Conservation (phyloP, 2,113 vertebrate genomes). For the Raphicerus campestris region DNA sequence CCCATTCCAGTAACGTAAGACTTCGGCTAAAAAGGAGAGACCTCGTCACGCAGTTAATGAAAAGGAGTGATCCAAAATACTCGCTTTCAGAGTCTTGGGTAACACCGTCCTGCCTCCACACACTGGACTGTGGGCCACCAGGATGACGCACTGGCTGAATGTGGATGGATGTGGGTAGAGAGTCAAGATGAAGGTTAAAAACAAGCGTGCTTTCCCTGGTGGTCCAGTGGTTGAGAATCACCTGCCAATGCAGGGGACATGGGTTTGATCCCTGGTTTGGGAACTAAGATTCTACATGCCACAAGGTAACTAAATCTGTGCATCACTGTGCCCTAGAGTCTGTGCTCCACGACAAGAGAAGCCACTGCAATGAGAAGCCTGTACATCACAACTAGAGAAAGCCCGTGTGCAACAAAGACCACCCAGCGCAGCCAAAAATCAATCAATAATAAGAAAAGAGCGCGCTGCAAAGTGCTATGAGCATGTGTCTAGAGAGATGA, state of each 20-base stretch:
- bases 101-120: accelerated
- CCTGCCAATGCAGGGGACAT: neutral
- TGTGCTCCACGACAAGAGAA: neutral
- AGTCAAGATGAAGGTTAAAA: neutral
- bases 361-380: neutral
- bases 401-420: neutral
- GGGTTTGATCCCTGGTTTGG: neutral
- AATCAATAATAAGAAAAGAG: neutral
- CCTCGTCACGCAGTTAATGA: accelerated
- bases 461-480: neutral
- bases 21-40: neutral
- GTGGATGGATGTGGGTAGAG: accelerated
- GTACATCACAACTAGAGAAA: neutral
- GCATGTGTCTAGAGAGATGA: neutral
- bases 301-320: neutral
- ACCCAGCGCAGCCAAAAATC: neutral
- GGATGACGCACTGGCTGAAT: neutral
- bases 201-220: neutral
- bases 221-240: neutral
- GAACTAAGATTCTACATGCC: neutral
- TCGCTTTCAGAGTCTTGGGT: accelerated
- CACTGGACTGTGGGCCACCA: neutral
- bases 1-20: neutral
- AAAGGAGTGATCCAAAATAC: neutral
- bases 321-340: neutral